Base-by-base conservation (phyloP, 1,140 invertebrate species). In the Ectropis grisescens region DNA sequence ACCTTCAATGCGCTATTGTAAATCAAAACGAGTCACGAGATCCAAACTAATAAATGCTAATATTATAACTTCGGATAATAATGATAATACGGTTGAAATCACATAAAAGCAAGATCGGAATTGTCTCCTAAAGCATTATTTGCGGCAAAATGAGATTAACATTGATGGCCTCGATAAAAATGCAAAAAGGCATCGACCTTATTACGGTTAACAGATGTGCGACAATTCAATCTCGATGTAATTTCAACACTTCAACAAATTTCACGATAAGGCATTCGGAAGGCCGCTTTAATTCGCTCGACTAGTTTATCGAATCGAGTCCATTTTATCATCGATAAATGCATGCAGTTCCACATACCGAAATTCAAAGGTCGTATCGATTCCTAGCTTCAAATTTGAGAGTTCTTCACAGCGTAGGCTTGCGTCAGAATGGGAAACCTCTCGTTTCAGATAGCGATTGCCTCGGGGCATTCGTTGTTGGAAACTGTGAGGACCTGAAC, bases 371-470 rank as follows among this genome's bases (percentile, higher is more conserved):
- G 62, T 67, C 40, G 26, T 41, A 41, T 57, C 52, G 36, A 19
- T n/a, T n/a, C n/a, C n/a, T n/a, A n/a, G n/a, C n/a, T n/a, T 42
- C 52, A 54, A 49, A 49, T 42, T 41, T 54, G 23, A 29, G 47
- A 40, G 47, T 53, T 61, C 48, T 51, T 54, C 39, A 38, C 58
- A 52, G 50, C 54, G 48, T 75, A 75, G 69, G 70, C 56, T 56
- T 65, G 54, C 74, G 71, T 75, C 70, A 76, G 75, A 68, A 75
- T 76, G 74, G 70, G 72, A 76, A 79, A 74, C 61, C 64, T 78
- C 71, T 81, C 54, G 58, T 81, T 81, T 76, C 76, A 81, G 76
- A 81, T 78, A 72, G 65, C 47, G 58, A 62, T 51, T 54, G 52
- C 71, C 61, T 68, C 61, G 65, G 67, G 71, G 69, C 72, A 76